Evolutionary conservation across 2,113 vertebrate genomes (phyloP).

Genomic region (Symphodus melops): DNA sequence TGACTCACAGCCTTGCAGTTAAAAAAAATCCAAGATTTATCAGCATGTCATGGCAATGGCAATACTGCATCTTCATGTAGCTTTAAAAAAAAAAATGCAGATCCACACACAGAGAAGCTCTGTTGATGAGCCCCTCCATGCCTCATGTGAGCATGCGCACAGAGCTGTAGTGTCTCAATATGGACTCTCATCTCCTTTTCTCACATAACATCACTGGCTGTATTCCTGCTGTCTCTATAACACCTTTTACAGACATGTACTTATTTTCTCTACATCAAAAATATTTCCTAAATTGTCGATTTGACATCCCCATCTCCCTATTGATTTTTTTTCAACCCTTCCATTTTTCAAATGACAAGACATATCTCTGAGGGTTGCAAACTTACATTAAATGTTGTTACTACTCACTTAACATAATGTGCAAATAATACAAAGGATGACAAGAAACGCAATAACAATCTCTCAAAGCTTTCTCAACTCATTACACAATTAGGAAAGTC

Average conservation of each 20-base stretch:
- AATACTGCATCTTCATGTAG: constrained; percentile 52
- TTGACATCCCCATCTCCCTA: not conserved
- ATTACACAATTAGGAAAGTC: not conserved
- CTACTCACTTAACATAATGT: not conserved
- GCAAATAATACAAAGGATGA: not conserved
- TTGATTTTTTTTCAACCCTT: constrained; percentile 6
- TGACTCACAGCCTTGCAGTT: constrained; percentile 42
- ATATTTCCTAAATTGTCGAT: not conserved
- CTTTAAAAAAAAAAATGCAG: constrained; percentile 60
- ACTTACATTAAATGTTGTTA: constrained; percentile 4
- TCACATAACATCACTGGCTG: constrained; percentile 6
- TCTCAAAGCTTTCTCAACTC: not conserved
- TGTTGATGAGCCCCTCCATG: constrained; percentile 41
- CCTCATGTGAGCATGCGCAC: constrained; percentile 62
- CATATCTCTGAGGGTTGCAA: not conserved
- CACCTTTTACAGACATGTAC: not conserved
- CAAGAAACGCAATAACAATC: not conserved
- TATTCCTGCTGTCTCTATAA: not conserved
- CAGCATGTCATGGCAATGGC: constrained; percentile 32
- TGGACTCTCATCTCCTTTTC: constrained; percentile 24
- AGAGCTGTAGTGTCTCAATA: constrained; percentile 9
- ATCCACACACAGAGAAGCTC: constrained; percentile 42
- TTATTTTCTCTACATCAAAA: not conserved
- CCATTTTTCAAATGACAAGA: not conserved
- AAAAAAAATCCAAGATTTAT: constrained; percentile 54